Evolutionary conservation across 2,113 vertebrate genomes (phyloP).

Genomic region (Andinoacara biseriatus): DNA sequence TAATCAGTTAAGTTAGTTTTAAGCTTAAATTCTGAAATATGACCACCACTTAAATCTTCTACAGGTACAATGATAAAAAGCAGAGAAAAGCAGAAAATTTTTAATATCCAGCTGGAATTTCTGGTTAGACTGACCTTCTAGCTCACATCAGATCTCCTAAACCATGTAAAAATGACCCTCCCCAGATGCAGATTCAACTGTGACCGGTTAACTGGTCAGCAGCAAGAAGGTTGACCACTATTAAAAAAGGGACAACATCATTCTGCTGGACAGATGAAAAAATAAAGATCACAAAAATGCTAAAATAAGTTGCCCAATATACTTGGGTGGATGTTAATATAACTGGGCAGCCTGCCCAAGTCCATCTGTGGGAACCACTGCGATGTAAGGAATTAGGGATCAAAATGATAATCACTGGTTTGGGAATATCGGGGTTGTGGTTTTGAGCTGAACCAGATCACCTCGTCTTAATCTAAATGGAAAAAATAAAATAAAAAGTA

Average conservation of each 20-base stretch:
- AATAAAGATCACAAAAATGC: neutral
- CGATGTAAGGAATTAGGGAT: neutral
- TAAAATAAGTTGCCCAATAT: neutral
- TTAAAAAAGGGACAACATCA: neutral
- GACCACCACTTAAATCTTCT: no score
- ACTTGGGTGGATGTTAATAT: neutral
- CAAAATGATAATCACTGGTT: neutral
- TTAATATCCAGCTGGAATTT: no score
- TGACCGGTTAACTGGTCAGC: neutral
- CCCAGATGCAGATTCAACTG: neutral
- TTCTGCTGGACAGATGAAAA: neutral
- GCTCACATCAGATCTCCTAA: neutral
- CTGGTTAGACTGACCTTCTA: neutral
- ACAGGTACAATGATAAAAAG: no score
- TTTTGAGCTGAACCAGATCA: neutral
- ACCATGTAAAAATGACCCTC: neutral
- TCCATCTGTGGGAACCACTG: neutral
- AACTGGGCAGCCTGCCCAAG: neutral
- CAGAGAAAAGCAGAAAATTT: no score
- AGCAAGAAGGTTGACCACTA: neutral
- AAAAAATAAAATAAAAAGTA: neutral
- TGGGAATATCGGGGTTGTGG: neutral
- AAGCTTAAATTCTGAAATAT: no score
- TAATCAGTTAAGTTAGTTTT: no score
- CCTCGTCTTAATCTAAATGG: neutral